Conservation (phyloP, 2,797 vertebrate genomes). For the Apodemus agrarius region DNA sequence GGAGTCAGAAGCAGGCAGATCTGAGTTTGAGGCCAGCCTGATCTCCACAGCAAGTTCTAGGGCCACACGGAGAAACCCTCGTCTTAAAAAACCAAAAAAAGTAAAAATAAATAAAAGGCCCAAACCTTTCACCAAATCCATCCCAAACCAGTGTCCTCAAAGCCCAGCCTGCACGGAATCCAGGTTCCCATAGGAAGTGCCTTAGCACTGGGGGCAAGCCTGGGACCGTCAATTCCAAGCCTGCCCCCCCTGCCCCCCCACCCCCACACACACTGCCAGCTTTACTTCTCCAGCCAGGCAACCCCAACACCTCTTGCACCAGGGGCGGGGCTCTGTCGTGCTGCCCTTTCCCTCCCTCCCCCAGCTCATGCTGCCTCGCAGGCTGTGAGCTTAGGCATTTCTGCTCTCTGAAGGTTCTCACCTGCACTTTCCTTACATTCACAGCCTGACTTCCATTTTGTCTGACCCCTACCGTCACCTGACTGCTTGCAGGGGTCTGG, state of each 20-base stretch:
- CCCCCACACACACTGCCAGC: too few relatives aligned
- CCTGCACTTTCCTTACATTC: neutral
- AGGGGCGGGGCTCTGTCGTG: accelerated
- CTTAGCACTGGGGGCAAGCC: neutral
- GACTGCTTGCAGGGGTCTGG: neutral
- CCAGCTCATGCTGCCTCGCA: neutral
- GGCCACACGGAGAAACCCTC: neutral
- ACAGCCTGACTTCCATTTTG: neutral
- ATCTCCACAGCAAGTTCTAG: neutral
- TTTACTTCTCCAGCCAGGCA: neutral
- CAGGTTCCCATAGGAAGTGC: neutral
- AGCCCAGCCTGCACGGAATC: neutral
- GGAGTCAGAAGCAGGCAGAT: neutral
- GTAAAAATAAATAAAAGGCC: neutral
- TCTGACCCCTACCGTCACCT: neutral
- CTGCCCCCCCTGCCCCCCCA: too few relatives aligned
- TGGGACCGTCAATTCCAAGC: neutral
- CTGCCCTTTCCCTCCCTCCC: neutral
- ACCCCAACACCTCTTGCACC: neutral
- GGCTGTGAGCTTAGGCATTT: neutral
- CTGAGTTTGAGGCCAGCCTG: neutral
- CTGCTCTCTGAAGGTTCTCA: neutral
- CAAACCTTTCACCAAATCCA: neutral
- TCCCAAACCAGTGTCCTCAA: neutral
- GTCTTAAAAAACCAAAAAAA: neutral